Evolutionary conservation across 2,113 vertebrate species (phyloP).

Genomic region (Cyprinodon variegatus): DNA sequence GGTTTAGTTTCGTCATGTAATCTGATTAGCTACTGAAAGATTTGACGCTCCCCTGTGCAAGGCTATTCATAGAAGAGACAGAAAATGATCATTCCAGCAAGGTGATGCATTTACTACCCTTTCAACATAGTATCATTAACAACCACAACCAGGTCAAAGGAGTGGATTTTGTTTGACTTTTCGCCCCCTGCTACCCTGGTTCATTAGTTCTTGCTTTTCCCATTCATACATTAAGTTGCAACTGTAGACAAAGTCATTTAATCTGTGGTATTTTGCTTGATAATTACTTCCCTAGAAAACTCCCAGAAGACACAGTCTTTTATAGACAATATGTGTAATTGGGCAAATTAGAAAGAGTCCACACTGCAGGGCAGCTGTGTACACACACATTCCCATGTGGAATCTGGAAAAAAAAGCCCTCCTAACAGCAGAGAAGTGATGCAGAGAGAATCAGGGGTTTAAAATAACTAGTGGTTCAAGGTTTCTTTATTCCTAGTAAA

Average conservation of each 20-base stretch:
- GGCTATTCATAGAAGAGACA: conserved; percentile 26
- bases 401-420: conserved; percentile 74
- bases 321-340: conserved; percentile 82
- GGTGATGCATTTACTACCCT: conserved; percentile 26
- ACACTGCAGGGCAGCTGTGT: conserved; percentile 80
- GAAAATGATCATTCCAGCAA: conserved; percentile 23
- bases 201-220: conserved; percentile 38
- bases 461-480: conserved; percentile 17
- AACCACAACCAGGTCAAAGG: conserved; percentile 19
- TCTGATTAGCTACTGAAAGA: conserved; percentile 60
- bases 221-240: conserved; percentile 53
- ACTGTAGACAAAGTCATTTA: conserved; percentile 61
- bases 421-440: conserved; percentile 62
- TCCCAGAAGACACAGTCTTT: conserved; percentile 73
- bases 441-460: conserved; percentile 50
- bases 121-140: conserved; percentile 38
- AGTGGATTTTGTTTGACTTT: conserved; percentile 49
- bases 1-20: conserved; percentile 56
- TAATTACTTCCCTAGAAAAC: conserved; percentile 81
- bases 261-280: conserved; percentile 70
- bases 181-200: conserved; percentile 16
- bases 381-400: conserved; percentile 69
- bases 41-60: conserved; percentile 21
- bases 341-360: conserved; percentile 77
- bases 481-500: neutral